Conservation (phyloP, 2,113 vertebrate genomes). For the Isurus oxyrinchus region DNA sequence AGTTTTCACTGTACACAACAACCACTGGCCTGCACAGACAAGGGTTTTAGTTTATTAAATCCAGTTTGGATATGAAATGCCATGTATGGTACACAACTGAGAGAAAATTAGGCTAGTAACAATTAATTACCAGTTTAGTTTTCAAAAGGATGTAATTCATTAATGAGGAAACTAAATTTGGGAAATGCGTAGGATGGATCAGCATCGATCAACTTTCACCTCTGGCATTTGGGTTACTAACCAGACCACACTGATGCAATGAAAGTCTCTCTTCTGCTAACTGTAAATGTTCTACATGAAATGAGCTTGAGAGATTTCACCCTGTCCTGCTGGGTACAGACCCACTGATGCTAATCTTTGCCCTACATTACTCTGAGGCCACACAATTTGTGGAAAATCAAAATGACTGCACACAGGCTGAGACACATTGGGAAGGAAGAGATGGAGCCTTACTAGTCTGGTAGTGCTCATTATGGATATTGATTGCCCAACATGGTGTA, state of each 20-base stretch:
- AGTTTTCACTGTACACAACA: neutral
- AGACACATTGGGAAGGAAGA: neutral
- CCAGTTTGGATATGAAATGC: neutral
- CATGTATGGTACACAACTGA: neutral
- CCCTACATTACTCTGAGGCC: neutral
- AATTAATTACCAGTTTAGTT: neutral
- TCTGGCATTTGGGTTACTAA: neutral
- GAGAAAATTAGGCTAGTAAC: neutral
- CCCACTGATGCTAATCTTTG: neutral
- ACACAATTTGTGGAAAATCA: neutral
- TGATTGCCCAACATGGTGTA: neutral
- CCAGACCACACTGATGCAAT: neutral
- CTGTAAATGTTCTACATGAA: neutral
- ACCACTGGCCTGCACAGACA: neutral
- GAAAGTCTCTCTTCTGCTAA: neutral
- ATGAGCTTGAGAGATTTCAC: neutral
- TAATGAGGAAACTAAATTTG: neutral
- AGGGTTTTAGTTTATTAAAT: neutral
- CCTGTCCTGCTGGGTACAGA: neutral
- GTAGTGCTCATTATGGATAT: neutral
- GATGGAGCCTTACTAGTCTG: neutral
- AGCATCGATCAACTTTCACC: neutral
- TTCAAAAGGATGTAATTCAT: neutral
- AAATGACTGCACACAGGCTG: neutral
- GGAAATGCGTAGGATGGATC: neutral